Evolutionary conservation across 2,797 vertebrate genomes (phyloP), one percentile per base, ranked within the genome.

Genomic region (Enteromius radiatus): DNA sequence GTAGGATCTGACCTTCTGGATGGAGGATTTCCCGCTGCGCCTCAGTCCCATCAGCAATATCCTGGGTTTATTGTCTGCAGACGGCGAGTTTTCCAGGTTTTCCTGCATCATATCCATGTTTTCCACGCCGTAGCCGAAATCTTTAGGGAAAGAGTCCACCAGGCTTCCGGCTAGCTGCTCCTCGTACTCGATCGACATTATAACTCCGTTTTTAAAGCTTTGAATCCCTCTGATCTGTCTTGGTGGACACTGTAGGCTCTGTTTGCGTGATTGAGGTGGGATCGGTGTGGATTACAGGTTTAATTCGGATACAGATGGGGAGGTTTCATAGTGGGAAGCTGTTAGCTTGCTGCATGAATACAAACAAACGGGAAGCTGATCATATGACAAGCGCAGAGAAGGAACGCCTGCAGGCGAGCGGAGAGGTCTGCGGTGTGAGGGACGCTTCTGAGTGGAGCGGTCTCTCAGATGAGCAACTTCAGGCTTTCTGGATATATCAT

Each of bases 21-120:
- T 99, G 36, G 98, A 99, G 2, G 98, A 99, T 71, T 99, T 99
- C 12, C 98, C 98, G 86, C 97, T 99, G 90, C 98, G 95, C 63
- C 98, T 94, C 89, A 99, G 89, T 3, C 98, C 98, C 98, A 99
- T 99, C 0, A 99, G 95, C 75, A 99, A 91, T 70, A 99, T 99
- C 26, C 98, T 95, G 0, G 98, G 98, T 73, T 99, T 98, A 91
- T 94, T 96, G 91, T 98, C 97, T 78, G 96, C 95, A 47, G 89
- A 91, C 65, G 92, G 89, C 87, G 93, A 94, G 82, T 91, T 93
- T 87, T 96, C 97, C 86, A 96, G 96, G 88, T 76, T 67, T n/a
- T 82, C 80, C 71, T 75, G 61, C 80, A 82, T 82, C 80, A 96
- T 95, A 87, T 97, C 97, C 86, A 95, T 95, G 93, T 98, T 97